phyloP scores from a whole-genome alignment of 2,113 vertebrate species.

The Pterocles gutturalis region DNA sequence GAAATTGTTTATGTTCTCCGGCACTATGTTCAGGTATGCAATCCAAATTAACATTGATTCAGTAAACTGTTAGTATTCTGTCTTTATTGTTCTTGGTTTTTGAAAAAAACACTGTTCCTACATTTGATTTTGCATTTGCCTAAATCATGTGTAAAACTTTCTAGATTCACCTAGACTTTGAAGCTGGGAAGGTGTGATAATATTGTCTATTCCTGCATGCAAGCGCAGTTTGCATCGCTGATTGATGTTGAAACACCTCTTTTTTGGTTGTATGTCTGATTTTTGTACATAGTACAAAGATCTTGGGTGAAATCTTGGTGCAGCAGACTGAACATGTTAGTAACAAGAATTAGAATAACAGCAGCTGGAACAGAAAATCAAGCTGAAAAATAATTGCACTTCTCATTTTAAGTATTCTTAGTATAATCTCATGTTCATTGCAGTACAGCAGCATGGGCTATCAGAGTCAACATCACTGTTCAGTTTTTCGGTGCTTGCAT shows the following conservation, averaged over 20 bases:
- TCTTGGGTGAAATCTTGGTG: background rate
- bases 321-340: background rate
- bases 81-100: background rate
- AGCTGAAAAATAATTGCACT: background rate
- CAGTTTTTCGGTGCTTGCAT: background rate
- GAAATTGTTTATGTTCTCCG: conserved; percentile 90
- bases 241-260: background rate
- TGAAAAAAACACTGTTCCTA: background rate
- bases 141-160: background rate
- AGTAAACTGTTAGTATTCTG: background rate
- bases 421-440: background rate
- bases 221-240: background rate
- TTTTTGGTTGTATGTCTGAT: background rate
- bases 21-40: conserved; percentile 91
- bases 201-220: background rate
- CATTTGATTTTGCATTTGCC: background rate
- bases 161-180: background rate
- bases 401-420: background rate
- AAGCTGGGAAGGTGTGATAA: background rate
- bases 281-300: accelerated
- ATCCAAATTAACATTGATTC: background rate
- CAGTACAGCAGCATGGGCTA: background rate
- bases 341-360: background rate
- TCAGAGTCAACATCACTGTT: background rate
- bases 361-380: background rate